Percentiles rank a stretch among this genome's conserved stretches.
Evolutionary conservation across 2,797 vertebrate genomes (phyloP).

Genomic region (Nannoperca australis): DNA sequence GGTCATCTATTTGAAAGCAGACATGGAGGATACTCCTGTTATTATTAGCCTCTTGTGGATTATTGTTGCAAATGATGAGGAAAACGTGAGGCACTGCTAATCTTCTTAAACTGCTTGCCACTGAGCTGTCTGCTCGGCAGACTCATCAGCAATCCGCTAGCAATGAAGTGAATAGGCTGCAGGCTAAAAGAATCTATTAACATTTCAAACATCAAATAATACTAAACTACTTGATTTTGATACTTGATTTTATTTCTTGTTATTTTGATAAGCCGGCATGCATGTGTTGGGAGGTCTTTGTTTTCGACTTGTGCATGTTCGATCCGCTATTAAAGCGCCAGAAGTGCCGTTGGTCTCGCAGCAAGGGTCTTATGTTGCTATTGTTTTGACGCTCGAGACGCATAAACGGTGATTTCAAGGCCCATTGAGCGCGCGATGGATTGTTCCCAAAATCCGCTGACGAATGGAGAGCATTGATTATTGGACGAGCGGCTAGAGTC

Average conservation of each 20-base stretch:
- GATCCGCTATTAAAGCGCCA: constrained; percentile 53
- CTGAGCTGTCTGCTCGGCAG: constrained; percentile 83
- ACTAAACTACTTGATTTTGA: background rate
- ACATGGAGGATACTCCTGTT: constrained; percentile 36
- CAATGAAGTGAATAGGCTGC: constrained; percentile 42
- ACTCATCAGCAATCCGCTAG: constrained; percentile 76
- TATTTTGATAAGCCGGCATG: background rate
- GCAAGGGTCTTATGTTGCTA: constrained; percentile 77
- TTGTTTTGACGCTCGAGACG: constrained; percentile 82
- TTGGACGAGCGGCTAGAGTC: constrained; percentile 44
- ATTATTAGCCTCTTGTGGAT: constrained; percentile 73
- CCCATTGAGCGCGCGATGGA: constrained; percentile 86
- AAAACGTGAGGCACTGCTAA: constrained; percentile 81
- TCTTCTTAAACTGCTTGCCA: constrained; percentile 82
- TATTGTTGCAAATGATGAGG: constrained; percentile 71
- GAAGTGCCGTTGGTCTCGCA: constrained; percentile 81
- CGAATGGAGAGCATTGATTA: constrained; percentile 76
- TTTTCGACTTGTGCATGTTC: constrained; percentile 41
- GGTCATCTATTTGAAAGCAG: constrained; percentile 50
- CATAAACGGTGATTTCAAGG: constrained; percentile 86
- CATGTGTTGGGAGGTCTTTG: background rate
- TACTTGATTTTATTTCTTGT: background rate
- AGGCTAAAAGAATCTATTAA: constrained; percentile 38
- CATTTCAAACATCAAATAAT: background rate
- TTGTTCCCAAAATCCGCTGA: constrained; percentile 78